Evolutionary conservation across 2,888 invertebrate species (phyloP), one percentile per base, ranked within the genome.

Genomic region (Agrotis ipsilon): DNA sequence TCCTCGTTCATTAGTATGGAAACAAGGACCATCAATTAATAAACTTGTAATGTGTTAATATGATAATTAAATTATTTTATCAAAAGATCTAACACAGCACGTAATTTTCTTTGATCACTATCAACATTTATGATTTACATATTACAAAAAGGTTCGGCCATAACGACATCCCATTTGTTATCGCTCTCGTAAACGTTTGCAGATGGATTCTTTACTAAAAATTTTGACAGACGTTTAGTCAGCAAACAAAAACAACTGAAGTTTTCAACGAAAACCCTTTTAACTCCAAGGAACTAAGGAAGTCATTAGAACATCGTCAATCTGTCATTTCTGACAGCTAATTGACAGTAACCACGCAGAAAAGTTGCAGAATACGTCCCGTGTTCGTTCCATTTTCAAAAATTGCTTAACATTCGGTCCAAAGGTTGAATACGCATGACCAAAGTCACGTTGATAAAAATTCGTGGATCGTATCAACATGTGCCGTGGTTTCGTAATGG

Each of bases 401-500:
- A 64, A 54, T 45, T 51, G 39, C 19, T 68, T 58, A 66, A 21
- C 52, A 62, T 59, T 57, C 52, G 21, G 6, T 60, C 49, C 52
- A 45, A 65, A 52, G 27, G 49, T 68, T 69, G 65, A 59, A 55
- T 61, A 19, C 58, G 45, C 32, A 62, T 73, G 57, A 48, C 18
- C 59, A 60, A 27, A 63, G 62, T 57, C 52, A 65, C 86, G 85
- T 87, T 88, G 85, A 90, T 92, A 91, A 90, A 88, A 90, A 91
- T 91, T 91, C 89, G 86, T 85, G 86, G 84, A 81, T 81, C 87
- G 90, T 90, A 85, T 88, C 84, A 78, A 62, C 71, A 80, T 87
- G 87, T 84, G 86, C 84, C 72, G 78, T 80, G 84, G 81, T 92
- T 92, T 91, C 90, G 89, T 90, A 91, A 92, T 86, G 55, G 27